Base-by-base conservation (phyloP, 2,113 vertebrate species). In the Condylura cristata region DNA sequence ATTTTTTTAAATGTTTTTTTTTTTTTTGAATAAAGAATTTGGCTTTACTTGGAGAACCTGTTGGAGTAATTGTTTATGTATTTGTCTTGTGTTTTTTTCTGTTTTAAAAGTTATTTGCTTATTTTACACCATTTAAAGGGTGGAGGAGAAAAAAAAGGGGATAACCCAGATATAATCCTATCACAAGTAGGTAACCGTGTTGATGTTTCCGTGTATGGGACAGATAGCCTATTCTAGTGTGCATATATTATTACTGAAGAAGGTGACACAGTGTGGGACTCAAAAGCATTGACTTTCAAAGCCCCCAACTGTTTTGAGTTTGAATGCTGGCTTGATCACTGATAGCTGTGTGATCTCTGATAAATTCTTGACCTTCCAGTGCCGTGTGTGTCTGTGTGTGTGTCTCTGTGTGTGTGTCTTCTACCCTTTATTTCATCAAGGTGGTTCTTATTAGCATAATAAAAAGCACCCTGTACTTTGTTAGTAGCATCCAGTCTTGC, bases 21-120 rank as follows among this genome's bases (percentile, higher is more conserved):
- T 82, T 53, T 41, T 39, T 66, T 72, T 76, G 32, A 63, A 48
- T 53, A 48, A 87, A 76, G 61, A 41, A 63, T 79, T 14, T 89
- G 63, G 48, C 41, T 79, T 84, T 93, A 51, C 34, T 95, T 93
- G 34, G 86, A 90, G 72, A 94, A 89, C 48, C 51, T 93, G 85
- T 66, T 95, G 12, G 86, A 70, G 30, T 74, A 74, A 78, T 94
- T 32, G 30, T 66, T 66, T 65, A 34, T 83, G 60, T 46, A 60
- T 93, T 88, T 83, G 74, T 56, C 24, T 83, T 87, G 58, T 86
- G 53, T 41, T 60, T 37, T 70, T 39, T 51, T 41, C 39, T 72
- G n/a, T 71, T 84, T 74, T 58, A n/a, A 81, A 83, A 88, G 51
- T 65, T 90, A 30, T 68, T 30, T 93, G 60, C 48, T 87, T 30